Percentiles rank a stretch among this genome's conserved stretches.
These are phyloP conservation scores for Chondrilla cf. caribensis DNA, from an alignment of 37 sponge, comb jelly and placozoan genomes.

Conservation along the genomic window DNA sequence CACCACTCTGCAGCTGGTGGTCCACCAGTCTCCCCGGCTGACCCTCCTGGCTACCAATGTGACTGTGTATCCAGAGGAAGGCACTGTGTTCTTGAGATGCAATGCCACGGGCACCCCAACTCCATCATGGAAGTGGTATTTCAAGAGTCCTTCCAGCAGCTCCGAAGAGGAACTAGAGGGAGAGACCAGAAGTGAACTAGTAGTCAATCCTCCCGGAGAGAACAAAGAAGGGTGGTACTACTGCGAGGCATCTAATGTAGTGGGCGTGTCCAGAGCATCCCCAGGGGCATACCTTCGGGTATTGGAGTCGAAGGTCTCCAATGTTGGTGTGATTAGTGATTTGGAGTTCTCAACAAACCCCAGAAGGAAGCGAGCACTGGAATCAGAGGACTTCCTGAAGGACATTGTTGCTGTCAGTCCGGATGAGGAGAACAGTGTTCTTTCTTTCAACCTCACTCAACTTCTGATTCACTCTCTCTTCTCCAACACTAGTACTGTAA, in stretches of 20 bases:
- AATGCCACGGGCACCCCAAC: neutral
- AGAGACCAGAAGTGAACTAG: neutral
- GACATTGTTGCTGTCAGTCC: neutral
- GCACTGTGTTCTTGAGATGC: slow-evolving; percentile 8
- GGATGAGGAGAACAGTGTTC: neutral
- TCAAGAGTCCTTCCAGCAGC: neutral
- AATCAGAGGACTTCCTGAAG: neutral
- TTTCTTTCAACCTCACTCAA: neutral
- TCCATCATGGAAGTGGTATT: slow-evolving; percentile 20
- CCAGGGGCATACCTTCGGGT: neutral
- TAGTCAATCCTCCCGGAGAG: neutral
- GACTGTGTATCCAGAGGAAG: slow-evolving; percentile 3
- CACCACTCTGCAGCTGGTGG: neutral
- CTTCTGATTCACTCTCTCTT: neutral
- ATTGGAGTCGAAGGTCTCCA: neutral
- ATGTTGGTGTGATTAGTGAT: neutral
- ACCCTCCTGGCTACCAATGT: neutral
- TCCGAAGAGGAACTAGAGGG: neutral
- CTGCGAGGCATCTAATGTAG: slow-evolving; percentile 10
- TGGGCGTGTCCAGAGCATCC: neutral
- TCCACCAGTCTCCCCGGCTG: neutral
- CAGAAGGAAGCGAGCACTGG: neutral
- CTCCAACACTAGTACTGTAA: neutral
- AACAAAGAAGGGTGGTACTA: slow-evolving; percentile 12
- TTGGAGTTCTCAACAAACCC: neutral